Evolutionary conservation across 2,888 invertebrate genomes (phyloP), one percentile per base, ranked within the genome.

Genomic region (Notocelia uddmanniana): DNA sequence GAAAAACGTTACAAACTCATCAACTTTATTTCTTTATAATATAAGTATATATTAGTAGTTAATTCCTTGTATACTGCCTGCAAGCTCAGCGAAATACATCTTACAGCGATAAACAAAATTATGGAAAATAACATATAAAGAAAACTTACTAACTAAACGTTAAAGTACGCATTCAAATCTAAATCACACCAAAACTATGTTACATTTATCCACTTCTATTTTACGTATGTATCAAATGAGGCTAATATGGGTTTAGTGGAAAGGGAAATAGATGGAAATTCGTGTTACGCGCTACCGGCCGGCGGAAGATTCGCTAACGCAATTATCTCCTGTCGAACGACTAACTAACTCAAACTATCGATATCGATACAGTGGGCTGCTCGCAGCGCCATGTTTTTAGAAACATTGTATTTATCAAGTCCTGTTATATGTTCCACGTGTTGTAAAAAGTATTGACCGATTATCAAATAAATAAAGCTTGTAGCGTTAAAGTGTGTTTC

Each of bases 301-400:
- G 58, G 31, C 59, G 54, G 58, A 67, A 60, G 59, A 54, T 59
- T 60, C 54, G 45, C 45, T 59, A 60, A 66, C 66, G 66, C 54
- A 60, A 67, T 71, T 66, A 60, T 23, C 23, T 45, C 45, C 60
- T 21, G 54, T 21, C 23, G 41, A 8, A 59, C 62, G 60, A 13
- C 64, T 58, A 48, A 57, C 62, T 63, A 66, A 66, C 59, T 41
- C 31, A 21, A 57, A 31, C 2, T 68, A 68, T 37, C 59, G 52
- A 41, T 62, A 67, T 71, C 59, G 71, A 67, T 54, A 59, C 41
- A 57, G 34, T 59, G 21, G 48, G n/a, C 5, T 23, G 37, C 57
- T 9, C 15, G 9, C 70, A 3, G 41, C 64, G 45, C 70, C 59
- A 68, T 31, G 18, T 45, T 66, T 45, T 55, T 23, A 55, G 19